phyloP scores from a whole-genome alignment of 2,888 invertebrate genomes.

The Calliopum simillimum region DNA sequence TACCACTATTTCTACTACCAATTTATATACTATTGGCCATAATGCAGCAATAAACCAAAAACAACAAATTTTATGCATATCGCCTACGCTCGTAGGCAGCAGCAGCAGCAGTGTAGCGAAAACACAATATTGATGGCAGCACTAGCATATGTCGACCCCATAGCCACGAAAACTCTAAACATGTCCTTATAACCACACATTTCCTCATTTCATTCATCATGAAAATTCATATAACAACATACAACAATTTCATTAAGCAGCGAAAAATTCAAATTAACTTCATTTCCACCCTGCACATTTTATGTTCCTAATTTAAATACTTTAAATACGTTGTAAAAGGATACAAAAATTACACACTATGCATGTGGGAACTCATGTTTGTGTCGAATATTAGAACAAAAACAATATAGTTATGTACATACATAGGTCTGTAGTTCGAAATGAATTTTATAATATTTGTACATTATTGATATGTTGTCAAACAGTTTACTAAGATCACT shows the following conservation, averaged over 20 bases:
- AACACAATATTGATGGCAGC: not conserved
- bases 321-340: too few relatives aligned
- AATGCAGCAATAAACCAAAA: not conserved
- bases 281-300: not conserved
- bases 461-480: too few relatives aligned
- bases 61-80: conserved; percentile 18
- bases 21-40: conserved; percentile 23
- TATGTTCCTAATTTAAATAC: too few relatives aligned
- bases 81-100: conserved; percentile 11
- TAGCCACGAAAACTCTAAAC: not conserved
- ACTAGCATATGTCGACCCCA: conserved; percentile 13
- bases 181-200: conserved; percentile 3
- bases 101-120: not conserved
- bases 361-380: too few relatives aligned
- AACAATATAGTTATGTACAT: too few relatives aligned
- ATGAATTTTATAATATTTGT: too few relatives aligned
- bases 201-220: conserved; percentile 23
- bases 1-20: conserved; percentile 14
- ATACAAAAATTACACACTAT: too few relatives aligned
- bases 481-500: too few relatives aligned
- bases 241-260: conserved; percentile 12
- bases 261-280: conserved; percentile 22
- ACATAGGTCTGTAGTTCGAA: too few relatives aligned
- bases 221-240: not conserved
- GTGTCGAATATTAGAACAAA: too few relatives aligned